phyloP scores from a whole-genome alignment of 2,797 vertebrate genomes.

The Lepidocolaptes lacrymiger region DNA sequence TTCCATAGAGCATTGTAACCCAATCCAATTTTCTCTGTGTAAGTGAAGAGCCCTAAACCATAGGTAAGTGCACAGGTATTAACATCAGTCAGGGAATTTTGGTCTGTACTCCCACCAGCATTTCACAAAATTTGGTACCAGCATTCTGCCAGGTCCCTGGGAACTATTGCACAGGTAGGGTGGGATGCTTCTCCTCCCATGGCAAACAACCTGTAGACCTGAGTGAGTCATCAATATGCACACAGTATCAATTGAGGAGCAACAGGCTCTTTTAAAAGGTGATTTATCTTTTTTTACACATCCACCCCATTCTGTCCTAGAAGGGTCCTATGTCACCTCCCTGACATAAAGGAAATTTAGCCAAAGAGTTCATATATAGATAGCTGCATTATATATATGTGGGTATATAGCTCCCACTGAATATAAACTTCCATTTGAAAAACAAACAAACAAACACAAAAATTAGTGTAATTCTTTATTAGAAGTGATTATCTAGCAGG shows the following conservation, averaged over 20 bases:
- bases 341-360: not conserved
- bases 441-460: not conserved
- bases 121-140: not conserved
- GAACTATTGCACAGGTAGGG: not conserved
- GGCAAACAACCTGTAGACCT: rapidly evolving
- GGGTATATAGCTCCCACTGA: not conserved
- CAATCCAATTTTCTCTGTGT: not conserved
- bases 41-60: not conserved
- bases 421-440: not conserved
- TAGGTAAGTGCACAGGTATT: not conserved
- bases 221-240: not conserved
- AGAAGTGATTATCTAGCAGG: not conserved
- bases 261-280: not conserved
- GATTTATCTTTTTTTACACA: not conserved
- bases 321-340: not conserved
- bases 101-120: not conserved
- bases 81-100: not conserved
- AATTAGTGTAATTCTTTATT: not conserved
- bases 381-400: not conserved
- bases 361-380: not conserved
- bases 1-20: not conserved
- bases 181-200: not conserved
- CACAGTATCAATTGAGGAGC: not conserved
- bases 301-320: not conserved
- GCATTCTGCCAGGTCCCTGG: not conserved